Base-by-base conservation (phyloP, 2,888 invertebrate genomes). In the Hypomecis punctinalis region DNA sequence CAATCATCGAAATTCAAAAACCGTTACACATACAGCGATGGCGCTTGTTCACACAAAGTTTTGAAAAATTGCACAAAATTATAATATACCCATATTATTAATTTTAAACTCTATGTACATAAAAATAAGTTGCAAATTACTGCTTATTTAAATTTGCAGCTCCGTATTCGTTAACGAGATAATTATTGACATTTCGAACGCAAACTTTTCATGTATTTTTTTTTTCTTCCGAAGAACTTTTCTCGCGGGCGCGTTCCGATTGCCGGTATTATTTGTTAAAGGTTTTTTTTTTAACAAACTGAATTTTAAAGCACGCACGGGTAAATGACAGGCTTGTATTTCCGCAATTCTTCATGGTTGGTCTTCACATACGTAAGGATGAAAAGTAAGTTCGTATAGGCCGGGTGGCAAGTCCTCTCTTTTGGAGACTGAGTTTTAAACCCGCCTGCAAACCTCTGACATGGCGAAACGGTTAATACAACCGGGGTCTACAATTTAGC, bases 11-110 rank as follows among this genome's bases (percentile, higher is more conserved):
- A 80, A 87, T 81, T 88, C 86, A 43, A 84, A 89, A 88, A 88
- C 84, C 84, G 90, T 80, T 89, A 91, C 89, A 91, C 88, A 88
- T 89, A 82, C 84, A 82, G 83, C 76, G 79, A 82, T 80, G 86
- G 85, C 86, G 88, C 86, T 81, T 80, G 74, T 76, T 78, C 74
- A 74, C 72, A 70, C 70, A 76, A 75, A 79, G 78, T 80, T 81
- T 75, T 76, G 63, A 69, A 76, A 72, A 76, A 63, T 59, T 66
- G 58, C 60, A 72, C 73, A 76, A 77, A 73, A 57, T 36, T 33
- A 37, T 42, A 9, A 33, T 40, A 13, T 6, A 35, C 0, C 6
- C 4, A n/a, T n/a, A 35, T 39, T 33, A 11, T 37, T 35, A 0
- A 72, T 61, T 69, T 10, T 47, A 23, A 66, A 75, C 73, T 70